Base-by-base conservation (phyloP, 2,888 invertebrate species). In the Chrysopilus asiliformis region DNA sequence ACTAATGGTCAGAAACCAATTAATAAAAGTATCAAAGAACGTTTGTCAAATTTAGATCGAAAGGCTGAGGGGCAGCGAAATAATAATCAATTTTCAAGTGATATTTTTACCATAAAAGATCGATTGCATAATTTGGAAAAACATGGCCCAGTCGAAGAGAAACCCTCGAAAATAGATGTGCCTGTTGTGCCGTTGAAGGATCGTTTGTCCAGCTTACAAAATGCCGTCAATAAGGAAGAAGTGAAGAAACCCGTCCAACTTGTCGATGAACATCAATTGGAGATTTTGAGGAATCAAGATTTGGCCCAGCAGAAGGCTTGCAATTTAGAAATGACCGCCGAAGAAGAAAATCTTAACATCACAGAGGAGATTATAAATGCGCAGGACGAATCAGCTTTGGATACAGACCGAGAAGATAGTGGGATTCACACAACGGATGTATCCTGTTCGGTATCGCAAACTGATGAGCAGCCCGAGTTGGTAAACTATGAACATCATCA, bases 401-500 rank as follows among this genome's bases (percentile, higher is more conserved):
- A 76, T 47, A 76, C 72, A 28, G 80, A 78, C 57, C 71, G 76
- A 26, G 84, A 85, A 60, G 84, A 85, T 38, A 60, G 59, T 47
- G 60, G 60, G 33, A 60, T 53, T 43, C 83, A 84, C 48, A 78
- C 81, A 4, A 81, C 82, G 3, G 77, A 81, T 53, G 83, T 79
- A 37, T 81, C 80, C 14, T 79, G 79, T 49, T 78, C 74, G 19
- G 73, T 74, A 15, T 73, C 72, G 50, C 81, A 81, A 49, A 76
- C 79, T 32, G 81, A 81, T 55, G 80, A 81, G 48, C 73, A 76
- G 14, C 72, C 73, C 35, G 79, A 79, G 51, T 56, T 65, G 44
- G 64, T 40, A 2, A 41, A 36, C 25, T 40, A 40, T 8, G 45
- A 45, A 25, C 34, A 34, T 9, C 38, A 42, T 27, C 45, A 42